These are phyloP conservation scores for Microtus californicus DNA, from an alignment of 2,797 vertebrate species.

Conservation along the genomic window DNA sequence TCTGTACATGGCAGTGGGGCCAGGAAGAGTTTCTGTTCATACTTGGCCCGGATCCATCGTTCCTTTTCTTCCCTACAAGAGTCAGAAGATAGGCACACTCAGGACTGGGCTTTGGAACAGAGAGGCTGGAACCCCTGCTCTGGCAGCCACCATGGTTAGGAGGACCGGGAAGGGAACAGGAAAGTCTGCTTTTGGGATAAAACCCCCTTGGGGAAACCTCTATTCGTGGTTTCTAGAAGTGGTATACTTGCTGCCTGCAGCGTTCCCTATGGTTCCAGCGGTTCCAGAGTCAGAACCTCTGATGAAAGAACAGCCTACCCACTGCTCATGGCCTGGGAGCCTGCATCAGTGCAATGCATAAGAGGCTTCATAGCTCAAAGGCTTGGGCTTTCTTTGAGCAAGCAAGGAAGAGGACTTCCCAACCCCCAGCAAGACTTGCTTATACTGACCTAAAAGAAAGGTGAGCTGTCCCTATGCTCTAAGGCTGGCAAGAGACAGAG, in stretches of 20 bases:
- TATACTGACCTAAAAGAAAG: background rate
- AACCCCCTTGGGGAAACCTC: accelerated
- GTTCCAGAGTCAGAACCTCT: background rate
- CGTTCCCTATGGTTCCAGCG: too few relatives aligned
- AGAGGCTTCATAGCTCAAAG: accelerated
- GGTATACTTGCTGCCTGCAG: accelerated
- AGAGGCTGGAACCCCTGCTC: accelerated
- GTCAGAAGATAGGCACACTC: background rate
- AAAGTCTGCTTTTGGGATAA: accelerated
- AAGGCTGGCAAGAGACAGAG: background rate
- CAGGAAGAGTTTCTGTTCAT: constrained; percentile 98
- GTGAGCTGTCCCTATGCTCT: background rate
- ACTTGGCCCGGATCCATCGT: constrained; percentile 98
- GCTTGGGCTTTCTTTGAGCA: background rate
- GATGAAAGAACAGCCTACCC: background rate
- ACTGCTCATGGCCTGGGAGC: background rate
- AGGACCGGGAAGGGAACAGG: accelerated
- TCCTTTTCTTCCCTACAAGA: constrained; percentile 94
- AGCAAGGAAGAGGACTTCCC: too few relatives aligned
- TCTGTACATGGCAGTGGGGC: constrained; percentile 91
- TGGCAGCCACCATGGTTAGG: accelerated
- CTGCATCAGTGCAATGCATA: accelerated
- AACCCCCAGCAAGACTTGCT: background rate
- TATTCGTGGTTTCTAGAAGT: accelerated
- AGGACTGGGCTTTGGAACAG: accelerated